Evolutionary conservation across 2,113 vertebrate genomes (phyloP).

Genomic region (Oncorhynchus gorbuscha): DNA sequence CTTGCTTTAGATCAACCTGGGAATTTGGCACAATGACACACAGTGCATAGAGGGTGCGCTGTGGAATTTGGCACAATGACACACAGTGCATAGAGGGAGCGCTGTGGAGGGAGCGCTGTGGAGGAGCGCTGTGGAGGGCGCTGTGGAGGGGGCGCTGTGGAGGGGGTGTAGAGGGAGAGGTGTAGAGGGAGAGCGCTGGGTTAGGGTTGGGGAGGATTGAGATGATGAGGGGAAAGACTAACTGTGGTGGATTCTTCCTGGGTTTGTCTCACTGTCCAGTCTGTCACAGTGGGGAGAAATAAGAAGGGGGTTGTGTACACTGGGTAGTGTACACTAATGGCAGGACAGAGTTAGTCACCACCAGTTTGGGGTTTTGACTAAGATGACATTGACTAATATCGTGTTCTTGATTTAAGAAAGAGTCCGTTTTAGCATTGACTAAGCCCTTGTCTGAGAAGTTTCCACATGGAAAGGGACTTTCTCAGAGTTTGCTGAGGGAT

Average conservation of each 20-base stretch:
- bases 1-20: conserved; percentile 30
- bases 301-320: conserved; percentile 5
- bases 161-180: too few relatives aligned
- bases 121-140: too few relatives aligned
- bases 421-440: conserved; percentile 18
- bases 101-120: too few relatives aligned
- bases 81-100: neutral
- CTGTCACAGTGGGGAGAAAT: conserved; percentile 1
- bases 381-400: conserved; percentile 23
- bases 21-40: conserved; percentile 6
- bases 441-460: conserved; percentile 14
- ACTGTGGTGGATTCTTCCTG: neutral
- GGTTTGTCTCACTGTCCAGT: conserved; percentile 1
- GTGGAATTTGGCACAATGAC: neutral
- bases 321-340: neutral
- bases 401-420: conserved; percentile 2
- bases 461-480: conserved; percentile 23
- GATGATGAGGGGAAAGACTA: neutral
- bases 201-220: neutral
- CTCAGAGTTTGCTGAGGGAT: conserved; percentile 14
- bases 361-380: conserved; percentile 1
- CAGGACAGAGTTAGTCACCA: conserved; percentile 1
- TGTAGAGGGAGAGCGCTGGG: too few relatives aligned
- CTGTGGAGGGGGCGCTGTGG: too few relatives aligned
- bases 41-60: neutral